Evolutionary conservation across 2,888 invertebrate genomes (phyloP).

Genomic region (Poecilobothrus nobilitatus): DNA sequence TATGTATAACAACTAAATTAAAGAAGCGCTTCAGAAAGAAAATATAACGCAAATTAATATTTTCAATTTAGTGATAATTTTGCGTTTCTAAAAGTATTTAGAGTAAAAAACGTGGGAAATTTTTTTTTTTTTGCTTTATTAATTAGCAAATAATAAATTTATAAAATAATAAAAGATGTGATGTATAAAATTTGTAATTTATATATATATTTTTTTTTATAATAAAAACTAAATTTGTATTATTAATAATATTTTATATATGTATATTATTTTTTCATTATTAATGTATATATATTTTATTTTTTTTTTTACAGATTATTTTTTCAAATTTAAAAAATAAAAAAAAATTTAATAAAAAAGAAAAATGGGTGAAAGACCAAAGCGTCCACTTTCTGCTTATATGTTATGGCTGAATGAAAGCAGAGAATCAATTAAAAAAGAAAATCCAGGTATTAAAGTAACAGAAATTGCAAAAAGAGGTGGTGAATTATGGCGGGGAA

Average conservation of each 20-base stretch:
- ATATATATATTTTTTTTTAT: background rate
- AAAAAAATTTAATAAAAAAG: conserved; percentile 22
- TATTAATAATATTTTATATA: too few species aligned
- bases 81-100: too few species aligned
- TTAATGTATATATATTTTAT: background rate
- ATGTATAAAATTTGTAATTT: background rate
- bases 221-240: background rate
- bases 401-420: conserved; percentile 91
- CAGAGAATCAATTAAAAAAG: conserved; percentile 78
- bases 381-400: conserved; percentile 86
- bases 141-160: too few species aligned
- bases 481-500: conserved; percentile 88
- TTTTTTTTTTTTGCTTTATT: too few species aligned
- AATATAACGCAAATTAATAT: too few species aligned
- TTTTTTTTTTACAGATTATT: background rate
- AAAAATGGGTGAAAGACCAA: conserved; percentile 83
- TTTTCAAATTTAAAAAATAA: background rate
- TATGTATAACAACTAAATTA: too few species aligned
- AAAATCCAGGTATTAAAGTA: conserved; percentile 83
- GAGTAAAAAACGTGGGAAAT: too few species aligned
- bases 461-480: conserved; percentile 92
- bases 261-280: background rate
- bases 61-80: too few species aligned
- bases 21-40: too few species aligned
- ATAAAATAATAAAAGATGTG: background rate